Evolutionary conservation across 2,888 invertebrate species (phyloP), one percentile per base, ranked within the genome.

Genomic region (Shargacucullia verbasci): DNA sequence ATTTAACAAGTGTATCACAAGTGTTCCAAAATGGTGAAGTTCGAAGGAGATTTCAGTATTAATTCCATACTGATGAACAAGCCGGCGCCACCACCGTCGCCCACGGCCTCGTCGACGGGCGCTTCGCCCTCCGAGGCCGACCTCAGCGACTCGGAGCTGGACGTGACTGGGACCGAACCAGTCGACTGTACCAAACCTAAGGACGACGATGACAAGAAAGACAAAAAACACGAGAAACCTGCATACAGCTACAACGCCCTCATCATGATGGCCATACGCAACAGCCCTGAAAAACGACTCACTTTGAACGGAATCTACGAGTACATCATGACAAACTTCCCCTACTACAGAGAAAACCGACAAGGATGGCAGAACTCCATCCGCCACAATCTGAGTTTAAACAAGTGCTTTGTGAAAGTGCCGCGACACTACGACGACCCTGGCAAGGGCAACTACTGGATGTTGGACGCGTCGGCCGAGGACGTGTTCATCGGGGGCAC

Each of bases 351-450:
- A 43, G 98, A 99, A 88, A 99, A 99, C 92, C 98, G 98, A 72
- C 99, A 99, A 83, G 99, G 99, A 37, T 99, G 99, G 99, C 99
- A 99, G 90, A 99, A 99, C 90, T 99, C 99, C 0, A 99, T 99
- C 77, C 95, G 99, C 3, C 99, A 99, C 94, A 99, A 99, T 90
- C 95, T 99, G 6, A 98, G 98, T 78, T 94, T 99, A 76, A 99
- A 99, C 94, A 99, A 99, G 94, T 99, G 99, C 87, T 99, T 99
- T 88, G 98, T 99, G 66, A 99, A 99, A 94, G 98, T 98, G 66
- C 98, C 99, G 2, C 95, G 99, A 0, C 99, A 99, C 84, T 99
- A 99, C 92, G 99, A 99, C 91, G 99, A 99, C 88, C 99, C 99
- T 0, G 99, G 99, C 3, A 99, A 99, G 90, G 99, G 99, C 0